Percentiles rank a stretch among this genome's conserved stretches.
These are phyloP conservation scores for Danio jaintianensis DNA, from an alignment of 2,797 vertebrate species.

Conservation along the genomic window DNA sequence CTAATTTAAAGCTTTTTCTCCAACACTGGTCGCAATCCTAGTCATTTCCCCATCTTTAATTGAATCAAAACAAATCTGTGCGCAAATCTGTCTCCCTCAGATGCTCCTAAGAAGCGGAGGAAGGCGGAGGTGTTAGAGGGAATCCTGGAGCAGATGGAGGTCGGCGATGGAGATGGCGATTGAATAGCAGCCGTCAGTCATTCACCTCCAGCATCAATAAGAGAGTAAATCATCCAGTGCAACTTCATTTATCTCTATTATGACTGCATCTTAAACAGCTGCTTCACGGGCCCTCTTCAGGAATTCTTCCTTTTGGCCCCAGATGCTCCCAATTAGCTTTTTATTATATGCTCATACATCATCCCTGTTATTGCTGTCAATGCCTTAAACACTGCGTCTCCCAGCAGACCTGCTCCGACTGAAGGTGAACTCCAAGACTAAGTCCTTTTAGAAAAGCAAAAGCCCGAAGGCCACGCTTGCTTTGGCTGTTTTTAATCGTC, in stretches of 20 bases:
- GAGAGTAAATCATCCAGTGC: constrained; percentile 45
- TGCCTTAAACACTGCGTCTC: constrained; percentile 41
- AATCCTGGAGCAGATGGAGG: constrained; percentile 89
- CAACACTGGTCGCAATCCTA: background rate
- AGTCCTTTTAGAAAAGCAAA: constrained; percentile 26
- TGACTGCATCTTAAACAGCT: constrained; percentile 35
- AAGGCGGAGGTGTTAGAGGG: constrained; percentile 82
- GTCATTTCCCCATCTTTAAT: constrained; percentile 10
- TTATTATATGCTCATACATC: constrained; percentile 54
- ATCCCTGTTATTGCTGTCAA: constrained; percentile 38
- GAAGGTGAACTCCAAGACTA: constrained; percentile 24
- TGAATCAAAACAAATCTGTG: background rate
- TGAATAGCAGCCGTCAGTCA: constrained; percentile 52
- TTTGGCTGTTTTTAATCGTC: constrained; percentile 22
- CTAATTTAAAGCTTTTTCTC: background rate
- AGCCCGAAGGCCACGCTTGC: constrained; percentile 30
- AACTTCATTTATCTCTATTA: constrained; percentile 38
- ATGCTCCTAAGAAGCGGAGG: constrained; percentile 80
- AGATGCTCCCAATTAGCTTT: constrained; percentile 57
- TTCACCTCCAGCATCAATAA: constrained; percentile 45
- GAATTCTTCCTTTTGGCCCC: constrained; percentile 47
- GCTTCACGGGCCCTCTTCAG: constrained; percentile 40
- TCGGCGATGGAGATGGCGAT: constrained; percentile 66
- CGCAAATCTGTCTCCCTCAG: constrained; percentile 69
- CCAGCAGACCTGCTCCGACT: constrained; percentile 22